These are phyloP conservation scores for Siderastrea siderea DNA, from an alignment of 92 coral and sea anemone species.

Conservation along the genomic window DNA sequence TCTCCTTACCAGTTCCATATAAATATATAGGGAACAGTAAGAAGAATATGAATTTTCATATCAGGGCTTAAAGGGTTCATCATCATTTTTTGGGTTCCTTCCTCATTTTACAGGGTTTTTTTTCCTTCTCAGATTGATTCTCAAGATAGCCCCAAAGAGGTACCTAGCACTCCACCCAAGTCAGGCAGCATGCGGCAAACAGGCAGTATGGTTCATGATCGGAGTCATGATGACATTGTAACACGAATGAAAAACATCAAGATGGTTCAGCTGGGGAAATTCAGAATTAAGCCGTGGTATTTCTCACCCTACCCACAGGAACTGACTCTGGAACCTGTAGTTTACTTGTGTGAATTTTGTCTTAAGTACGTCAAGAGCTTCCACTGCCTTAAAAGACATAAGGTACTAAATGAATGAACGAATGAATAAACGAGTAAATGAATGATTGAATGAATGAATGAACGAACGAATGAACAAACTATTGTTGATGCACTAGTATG, in stretches of 20 bases:
- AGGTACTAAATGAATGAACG: slow-evolving; percentile 57
- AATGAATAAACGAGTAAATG: no score
- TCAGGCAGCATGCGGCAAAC: slow-evolving; percentile 80
- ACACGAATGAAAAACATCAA: slow-evolving; percentile 98
- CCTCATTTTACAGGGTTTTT: not conserved
- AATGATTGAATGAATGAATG: no score
- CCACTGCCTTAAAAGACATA: slow-evolving; percentile 95
- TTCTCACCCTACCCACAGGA: slow-evolving; percentile 99
- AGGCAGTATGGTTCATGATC: slow-evolving; percentile 99
- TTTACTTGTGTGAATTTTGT: slow-evolving; percentile 97
- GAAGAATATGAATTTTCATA: no score
- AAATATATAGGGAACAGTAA: no score
- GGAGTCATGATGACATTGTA: slow-evolving; percentile 98
- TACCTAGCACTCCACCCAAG: slow-evolving; percentile 84
- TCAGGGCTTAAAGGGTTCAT: no score
- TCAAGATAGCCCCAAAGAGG: slow-evolving; percentile 93
- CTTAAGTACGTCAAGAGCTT: slow-evolving; percentile 97
- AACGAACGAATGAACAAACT: no score
- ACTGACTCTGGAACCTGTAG: slow-evolving; percentile 85
- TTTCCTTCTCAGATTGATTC: slow-evolving; percentile 77
- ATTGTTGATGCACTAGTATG: no score
- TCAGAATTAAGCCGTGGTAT: slow-evolving; percentile 95
- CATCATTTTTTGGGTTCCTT: no score
- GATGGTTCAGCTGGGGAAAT: slow-evolving; percentile 94
- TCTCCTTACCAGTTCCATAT: no score